Evolutionary conservation across 2,888 invertebrate genomes (phyloP).

Genomic region (Hydrotaea cyrtoneurina): DNA sequence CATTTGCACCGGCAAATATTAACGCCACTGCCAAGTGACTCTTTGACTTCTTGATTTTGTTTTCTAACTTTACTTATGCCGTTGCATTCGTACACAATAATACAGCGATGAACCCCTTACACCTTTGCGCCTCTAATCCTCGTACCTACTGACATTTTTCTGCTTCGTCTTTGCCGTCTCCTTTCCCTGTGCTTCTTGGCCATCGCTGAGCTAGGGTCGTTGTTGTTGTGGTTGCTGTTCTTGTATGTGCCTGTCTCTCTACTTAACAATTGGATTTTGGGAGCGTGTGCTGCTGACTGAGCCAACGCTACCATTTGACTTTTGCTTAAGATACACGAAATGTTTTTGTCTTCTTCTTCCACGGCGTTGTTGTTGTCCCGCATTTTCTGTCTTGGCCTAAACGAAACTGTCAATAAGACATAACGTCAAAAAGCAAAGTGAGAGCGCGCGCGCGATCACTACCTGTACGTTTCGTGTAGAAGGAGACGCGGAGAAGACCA

Average conservation of each 20-base stretch:
- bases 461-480: conserved; percentile 35
- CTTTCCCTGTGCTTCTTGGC: background rate
- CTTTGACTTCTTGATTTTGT: conserved; percentile 65
- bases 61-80: conserved; percentile 61
- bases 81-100: conserved; percentile 56
- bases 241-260: background rate
- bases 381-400: conserved; percentile 33
- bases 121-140: conserved; percentile 22
- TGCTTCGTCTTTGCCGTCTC: conserved; percentile 15
- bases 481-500: background rate
- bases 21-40: conserved; percentile 56
- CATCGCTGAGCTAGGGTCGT: background rate
- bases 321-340: conserved; percentile 35
- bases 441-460: conserved; percentile 21
- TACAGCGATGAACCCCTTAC: conserved; percentile 12
- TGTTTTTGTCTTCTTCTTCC: conserved; percentile 24
- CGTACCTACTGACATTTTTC: conserved; percentile 28
- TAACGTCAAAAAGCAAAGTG: conserved; percentile 30
- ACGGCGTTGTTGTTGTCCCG: conserved; percentile 44
- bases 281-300: conserved; percentile 31
- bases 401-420: conserved; percentile 51
- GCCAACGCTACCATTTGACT: conserved; percentile 16
- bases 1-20: background rate
- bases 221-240: no score
- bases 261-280: conserved; percentile 47